phyloP scores from a whole-genome alignment of 2,888 invertebrate genomes.

The Branchipolynoe longqiensis region DNA sequence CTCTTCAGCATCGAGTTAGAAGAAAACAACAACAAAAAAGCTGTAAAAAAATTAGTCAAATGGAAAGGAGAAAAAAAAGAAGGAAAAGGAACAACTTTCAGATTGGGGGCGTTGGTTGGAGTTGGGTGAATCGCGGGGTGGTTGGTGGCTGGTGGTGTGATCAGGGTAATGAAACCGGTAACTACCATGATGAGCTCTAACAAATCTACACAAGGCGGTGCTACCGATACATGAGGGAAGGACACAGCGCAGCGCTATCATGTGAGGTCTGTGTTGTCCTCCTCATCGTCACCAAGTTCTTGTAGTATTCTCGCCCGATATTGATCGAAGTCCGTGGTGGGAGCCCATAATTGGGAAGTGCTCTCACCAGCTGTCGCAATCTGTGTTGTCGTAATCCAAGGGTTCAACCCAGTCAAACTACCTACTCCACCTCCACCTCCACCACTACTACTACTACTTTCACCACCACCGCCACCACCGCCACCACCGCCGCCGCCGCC shows the following conservation, averaged over 20 bases:
- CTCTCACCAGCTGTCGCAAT: not conserved
- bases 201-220: not conserved
- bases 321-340: slow-evolving; percentile 34
- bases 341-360: slow-evolving; percentile 15
- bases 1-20: no score
- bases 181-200: slow-evolving; percentile 16
- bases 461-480: no score
- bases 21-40: no score
- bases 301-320: slow-evolving; percentile 5
- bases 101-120: not conserved
- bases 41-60: no score
- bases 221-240: not conserved
- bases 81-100: not conserved
- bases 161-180: not conserved
- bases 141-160: no score
- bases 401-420: no score
- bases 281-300: slow-evolving; percentile 28
- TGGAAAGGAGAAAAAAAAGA: no score
- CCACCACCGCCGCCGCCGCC: no score
- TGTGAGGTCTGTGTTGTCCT: slow-evolving; percentile 34
- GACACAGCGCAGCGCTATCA: not conserved
- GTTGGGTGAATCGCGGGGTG: not conserved
- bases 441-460: no score
- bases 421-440: no score
- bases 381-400: not conserved